Base-by-base conservation (phyloP, 2,113 vertebrate genomes). In the Ptychochromis oligacanthus region DNA sequence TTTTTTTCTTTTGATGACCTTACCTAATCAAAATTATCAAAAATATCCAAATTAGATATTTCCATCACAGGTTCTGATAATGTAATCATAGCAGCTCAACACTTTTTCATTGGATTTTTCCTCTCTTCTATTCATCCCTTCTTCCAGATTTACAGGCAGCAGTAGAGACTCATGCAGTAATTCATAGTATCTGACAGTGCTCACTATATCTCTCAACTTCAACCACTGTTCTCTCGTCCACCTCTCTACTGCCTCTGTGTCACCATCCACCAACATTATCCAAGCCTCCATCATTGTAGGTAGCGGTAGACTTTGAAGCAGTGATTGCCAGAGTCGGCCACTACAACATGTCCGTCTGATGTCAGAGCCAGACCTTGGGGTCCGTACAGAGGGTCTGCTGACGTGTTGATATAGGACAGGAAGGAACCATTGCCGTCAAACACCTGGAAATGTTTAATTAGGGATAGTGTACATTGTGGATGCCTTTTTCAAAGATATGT, bases 241-340 rank as follows among this genome's bases (percentile, higher is more conserved):
- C 56, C 64, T 61, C 54, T 31, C 43, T 38, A 31, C 67, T 26
- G 3, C 38, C 3, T 22, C 67, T 18, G 0, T 31, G 31, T 61
- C 60, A 24, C 14, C 8, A n/a, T 61, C 61, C 79, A 76, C 34
- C 28, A 24, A 58, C 61, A 22, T 80, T 31, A 2, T 22, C 52
- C 58, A 20, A 36, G 15, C 80, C 54, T 67, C 85, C 75, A 89
- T 97, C 96, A 99, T 93, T 99, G 98, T 40, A 99, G 95, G 89
- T 99, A 99, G 88, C 98, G 97, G 88, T 99, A 99, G 87, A 99
- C 98, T 94, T 99, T 99, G 94, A 99, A 99, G 95, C 98, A 99
- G 90, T 99, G 98, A 94, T 99, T 99, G 65, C 98, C 98, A 82
- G 98, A 99, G 95, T 99, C 98, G 34, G 98, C 98, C 56, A 99